Evolutionary conservation across 1,140 invertebrate genomes (phyloP), one percentile per base, ranked within the genome.

Genomic region (Oscheius sp.): DNA sequence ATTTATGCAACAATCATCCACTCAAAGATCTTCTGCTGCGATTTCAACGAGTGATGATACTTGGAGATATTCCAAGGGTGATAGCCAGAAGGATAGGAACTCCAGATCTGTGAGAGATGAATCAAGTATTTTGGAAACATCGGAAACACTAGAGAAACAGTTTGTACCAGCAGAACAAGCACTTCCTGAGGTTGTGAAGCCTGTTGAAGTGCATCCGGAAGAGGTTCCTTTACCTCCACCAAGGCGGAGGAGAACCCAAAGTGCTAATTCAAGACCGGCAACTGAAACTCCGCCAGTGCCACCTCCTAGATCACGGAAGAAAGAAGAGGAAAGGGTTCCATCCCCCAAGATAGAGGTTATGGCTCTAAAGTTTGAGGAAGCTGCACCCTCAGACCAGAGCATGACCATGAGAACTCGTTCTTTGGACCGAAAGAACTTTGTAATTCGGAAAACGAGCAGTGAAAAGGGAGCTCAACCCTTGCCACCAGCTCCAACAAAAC

Each of bases 251-350:
- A 64, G 70, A 34, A 65, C 63, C n/a, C 31, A n/a, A 20, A 73
- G n/a, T 66, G 38, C 23, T 36, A 49, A 65, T 35, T 45, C 34
- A 31, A 36, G 23, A 10, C 35, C 3, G 18, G 59, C 10, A 4
- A 2, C 23, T 23, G 64, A 52, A 67, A 28, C 3, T 0, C 3
- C 26, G 18, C 67, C 67, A n/a, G 35, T 64, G 13, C 23, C 59
- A 55, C 70, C 70, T 20, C 70, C 70, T 3, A 73, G 70, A 65
- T 58, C 38, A 18, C 64, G 55, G 36, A 73, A 61, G 18, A 42
- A 49, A 55, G n/a, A 36, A n/a, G 23, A 38, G 2, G 67, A 68
- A 20, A 15, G 7, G 7, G 7, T 23, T 7, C 15, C 23, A 4
- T 7, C 7, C 15, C 49, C 49, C 7, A 26, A 42, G n/a, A 42